Base-by-base conservation (phyloP, 2,888 invertebrate species). In the Spodoptera littoralis region DNA sequence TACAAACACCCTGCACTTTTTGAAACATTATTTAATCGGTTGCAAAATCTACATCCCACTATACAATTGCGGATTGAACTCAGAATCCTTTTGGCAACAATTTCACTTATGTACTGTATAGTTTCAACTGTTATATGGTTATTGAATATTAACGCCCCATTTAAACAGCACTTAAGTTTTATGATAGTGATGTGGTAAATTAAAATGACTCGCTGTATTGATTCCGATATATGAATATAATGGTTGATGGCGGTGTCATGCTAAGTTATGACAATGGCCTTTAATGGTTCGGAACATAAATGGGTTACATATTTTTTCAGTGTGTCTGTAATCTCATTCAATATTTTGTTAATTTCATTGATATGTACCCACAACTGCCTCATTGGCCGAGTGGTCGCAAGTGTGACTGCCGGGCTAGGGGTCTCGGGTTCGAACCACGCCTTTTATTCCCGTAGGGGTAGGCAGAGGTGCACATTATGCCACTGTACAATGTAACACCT, bases 101-200 rank as follows among this genome's bases (percentile, higher is more conserved):
- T 58, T 66, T 46, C 47, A 50, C 47, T 51, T 44, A 11, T 36
- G 48, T 46, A 65, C 41, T 42, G n/a, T 36, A 52, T 46, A 65
- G 44, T 42, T 22, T 48, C 18, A 36, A 63, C 55, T 63, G 50
- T 60, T 47, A 66, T 36, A 12, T 44, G 49, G 48, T 55, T 70
- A 74, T 74, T 73, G 75, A 73, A 70, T 64, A 72, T 72, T 69
- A 72, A 76, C 48, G 44, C 30, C 6, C 45, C 52, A 52, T 75
- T 72, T 51, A 60, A 72, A 76, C 22, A 44, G 62, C 52, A 60
- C 55, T 76, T 59, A 44, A 55, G 48, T 75, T 75, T 76, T 69
- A 72, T 52, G 65, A 49, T 13, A 42, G 62, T 6, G 51, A 41
- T 48, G 50, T 24, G 42, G 52, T 3, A 47, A 55, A 58, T 62